These are phyloP conservation scores for Strigamia transsilvanica DNA, from an alignment of 2,888 invertebrate species.

Conservation along the genomic window DNA sequence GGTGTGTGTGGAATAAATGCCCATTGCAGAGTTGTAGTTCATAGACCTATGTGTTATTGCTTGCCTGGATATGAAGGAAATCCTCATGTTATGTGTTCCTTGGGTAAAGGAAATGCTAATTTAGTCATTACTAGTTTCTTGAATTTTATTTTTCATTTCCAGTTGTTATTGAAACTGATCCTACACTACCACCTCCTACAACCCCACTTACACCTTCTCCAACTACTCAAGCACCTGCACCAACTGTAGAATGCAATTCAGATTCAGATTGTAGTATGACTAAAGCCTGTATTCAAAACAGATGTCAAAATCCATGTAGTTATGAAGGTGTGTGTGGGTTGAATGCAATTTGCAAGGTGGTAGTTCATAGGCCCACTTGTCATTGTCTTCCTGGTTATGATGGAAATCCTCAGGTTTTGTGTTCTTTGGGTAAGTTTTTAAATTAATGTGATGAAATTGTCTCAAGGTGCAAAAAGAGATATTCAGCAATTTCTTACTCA, in stretches of 20 bases:
- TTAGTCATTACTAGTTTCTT: background rate
- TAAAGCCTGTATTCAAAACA: slow-evolving; percentile 81
- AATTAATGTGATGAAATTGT: slow-evolving; percentile 58
- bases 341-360: slow-evolving; percentile 88
- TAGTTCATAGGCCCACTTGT: slow-evolving; percentile 83
- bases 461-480: too few species aligned
- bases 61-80: slow-evolving; percentile 57
- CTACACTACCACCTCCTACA: slow-evolving; percentile 40
- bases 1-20: slow-evolving; percentile 85
- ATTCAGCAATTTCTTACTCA: too few species aligned
- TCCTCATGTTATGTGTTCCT: slow-evolving; percentile 61
- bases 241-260: slow-evolving; percentile 65
- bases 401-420: slow-evolving; percentile 72
- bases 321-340: slow-evolving; percentile 74
- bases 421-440: slow-evolving; percentile 19
- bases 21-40: slow-evolving; percentile 81
- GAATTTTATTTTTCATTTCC: background rate
- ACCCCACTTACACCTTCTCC: slow-evolving; percentile 4
- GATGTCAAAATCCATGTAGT: slow-evolving; percentile 86
- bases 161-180: slow-evolving; percentile 7
- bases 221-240: slow-evolving; percentile 40
- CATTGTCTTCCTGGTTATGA: slow-evolving; percentile 70
- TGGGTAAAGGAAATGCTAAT: background rate
- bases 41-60: slow-evolving; percentile 83
- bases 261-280: slow-evolving; percentile 86